Evolutionary conservation across 2,888 invertebrate genomes (phyloP).

Genomic region (Drosophila leonis): DNA sequence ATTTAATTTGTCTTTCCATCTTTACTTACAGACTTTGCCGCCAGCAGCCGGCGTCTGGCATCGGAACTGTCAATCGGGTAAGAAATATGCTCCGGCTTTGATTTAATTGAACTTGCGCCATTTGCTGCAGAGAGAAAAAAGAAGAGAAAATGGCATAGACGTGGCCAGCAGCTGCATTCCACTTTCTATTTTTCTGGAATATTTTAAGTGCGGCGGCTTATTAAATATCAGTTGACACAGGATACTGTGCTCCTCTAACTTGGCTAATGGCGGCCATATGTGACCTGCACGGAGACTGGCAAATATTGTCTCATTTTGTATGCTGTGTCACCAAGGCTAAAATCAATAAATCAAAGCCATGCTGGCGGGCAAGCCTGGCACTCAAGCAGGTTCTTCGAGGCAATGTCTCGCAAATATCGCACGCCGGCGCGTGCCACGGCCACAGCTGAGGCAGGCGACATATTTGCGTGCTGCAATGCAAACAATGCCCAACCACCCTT

Average conservation of each 20-base stretch:
- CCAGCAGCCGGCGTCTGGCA: constrained; percentile 79
- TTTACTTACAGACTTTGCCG: constrained; percentile 69
- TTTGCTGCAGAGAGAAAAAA: constrained; percentile 16
- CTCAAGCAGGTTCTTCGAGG: constrained; percentile 41
- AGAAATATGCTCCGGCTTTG: constrained; percentile 78
- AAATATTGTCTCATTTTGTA: constrained; percentile 82
- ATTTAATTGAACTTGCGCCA: constrained; percentile 77
- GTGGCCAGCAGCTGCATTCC: constrained; percentile 47
- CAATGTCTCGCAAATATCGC: constrained; percentile 68
- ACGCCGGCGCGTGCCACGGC: constrained; percentile 66
- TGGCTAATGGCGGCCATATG: constrained; percentile 44
- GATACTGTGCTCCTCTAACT: constrained; percentile 12
- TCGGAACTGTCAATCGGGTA: constrained; percentile 80
- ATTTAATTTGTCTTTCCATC: constrained; percentile 81
- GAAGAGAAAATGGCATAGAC: constrained; percentile 1
- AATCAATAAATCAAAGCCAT: constrained; percentile 81
- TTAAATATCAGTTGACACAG: constrained; percentile 52
- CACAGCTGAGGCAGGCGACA: constrained; percentile 56
- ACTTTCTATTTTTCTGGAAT: constrained; percentile 36
- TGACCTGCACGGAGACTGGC: constrained; percentile 45
- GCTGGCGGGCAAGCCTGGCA: constrained; percentile 27
- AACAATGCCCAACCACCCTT: constrained; percentile 51
- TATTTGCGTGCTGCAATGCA: constrained; percentile 76
- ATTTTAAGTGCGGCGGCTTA: constrained; percentile 69
- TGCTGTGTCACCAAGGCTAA: constrained; percentile 68